These are phyloP conservation scores for Ernsta delagoae DNA, from an alignment of 2,888 invertebrate genomes.

Conservation along the genomic window DNA sequence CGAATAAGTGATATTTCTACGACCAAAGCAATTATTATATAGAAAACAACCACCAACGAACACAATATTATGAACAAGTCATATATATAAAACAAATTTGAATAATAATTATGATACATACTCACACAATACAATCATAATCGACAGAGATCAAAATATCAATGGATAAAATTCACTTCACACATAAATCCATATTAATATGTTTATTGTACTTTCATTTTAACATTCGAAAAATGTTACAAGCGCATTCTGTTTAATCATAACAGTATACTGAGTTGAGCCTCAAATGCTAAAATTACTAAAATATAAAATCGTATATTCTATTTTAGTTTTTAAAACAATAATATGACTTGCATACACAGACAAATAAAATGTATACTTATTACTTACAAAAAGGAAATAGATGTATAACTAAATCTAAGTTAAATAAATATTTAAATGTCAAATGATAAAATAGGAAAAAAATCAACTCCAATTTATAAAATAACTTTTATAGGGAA, in stretches of 20 bases:
- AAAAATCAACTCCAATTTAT: background rate
- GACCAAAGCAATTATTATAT: conserved; percentile 42
- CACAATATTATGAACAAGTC: conserved; percentile 48
- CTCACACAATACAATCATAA: conserved; percentile 53
- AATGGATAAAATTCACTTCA: conserved; percentile 71
- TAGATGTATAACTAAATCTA: conserved; percentile 18
- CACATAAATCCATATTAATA: conserved; percentile 69
- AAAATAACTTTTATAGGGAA: background rate
- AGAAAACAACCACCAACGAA: conserved; percentile 56
- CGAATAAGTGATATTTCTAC: conserved; percentile 63
- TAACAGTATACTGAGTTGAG: conserved; percentile 58
- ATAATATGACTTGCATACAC: conserved; percentile 36
- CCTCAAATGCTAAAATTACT: conserved; percentile 51
- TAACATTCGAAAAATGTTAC: conserved; percentile 79
- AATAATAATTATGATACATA: conserved; percentile 46
- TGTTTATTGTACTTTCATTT: conserved; percentile 73
- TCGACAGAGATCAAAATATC: conserved; percentile 72
- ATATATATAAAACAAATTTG: conserved; percentile 54
- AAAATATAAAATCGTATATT: no score
- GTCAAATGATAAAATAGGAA: conserved; percentile 66
- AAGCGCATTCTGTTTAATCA: conserved; percentile 51
- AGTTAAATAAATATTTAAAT: conserved; percentile 42
- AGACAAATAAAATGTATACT: conserved; percentile 40
- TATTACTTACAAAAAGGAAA: conserved; percentile 21
- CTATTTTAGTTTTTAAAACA: background rate